Evolutionary conservation across 2,797 vertebrate species (phyloP).

Genomic region (Rousettus madagascariensis): DNA sequence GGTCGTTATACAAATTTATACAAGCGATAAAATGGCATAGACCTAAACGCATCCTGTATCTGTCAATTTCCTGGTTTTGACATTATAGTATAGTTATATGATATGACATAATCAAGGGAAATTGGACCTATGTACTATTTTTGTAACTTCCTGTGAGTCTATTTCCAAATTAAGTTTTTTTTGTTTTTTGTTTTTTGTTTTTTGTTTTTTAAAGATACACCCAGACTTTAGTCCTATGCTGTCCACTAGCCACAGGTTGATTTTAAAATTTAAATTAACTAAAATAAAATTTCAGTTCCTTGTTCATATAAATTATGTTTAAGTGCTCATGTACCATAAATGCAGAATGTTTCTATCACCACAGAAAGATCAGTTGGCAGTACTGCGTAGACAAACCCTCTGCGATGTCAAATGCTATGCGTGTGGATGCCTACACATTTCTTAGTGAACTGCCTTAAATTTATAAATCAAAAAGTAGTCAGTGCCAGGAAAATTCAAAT

Average conservation of each 20-base stretch:
- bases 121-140: not conserved
- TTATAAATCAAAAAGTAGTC: not conserved
- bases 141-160: not conserved
- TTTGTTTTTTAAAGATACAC: not conserved
- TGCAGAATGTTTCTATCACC: not conserved
- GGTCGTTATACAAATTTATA: not conserved
- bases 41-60: not conserved
- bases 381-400: not conserved
- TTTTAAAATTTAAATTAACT: not conserved
- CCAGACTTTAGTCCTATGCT: not conserved
- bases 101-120: not conserved
- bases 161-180: not conserved
- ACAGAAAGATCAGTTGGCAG: not conserved
- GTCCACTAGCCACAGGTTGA: not conserved
- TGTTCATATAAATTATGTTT: not conserved
- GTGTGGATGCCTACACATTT: not conserved
- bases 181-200: too few species aligned
- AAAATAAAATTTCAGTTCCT: not conserved
- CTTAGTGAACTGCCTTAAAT: not conserved
- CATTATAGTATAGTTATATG: not conserved
- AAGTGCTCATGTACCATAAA: not conserved
- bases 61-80: not conserved
- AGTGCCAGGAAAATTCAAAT: not conserved
- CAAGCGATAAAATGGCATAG: not conserved
- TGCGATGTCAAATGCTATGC: not conserved